Base-by-base conservation (phyloP, 2,797 vertebrate genomes). In the Hippoglossus hippoglossus region DNA sequence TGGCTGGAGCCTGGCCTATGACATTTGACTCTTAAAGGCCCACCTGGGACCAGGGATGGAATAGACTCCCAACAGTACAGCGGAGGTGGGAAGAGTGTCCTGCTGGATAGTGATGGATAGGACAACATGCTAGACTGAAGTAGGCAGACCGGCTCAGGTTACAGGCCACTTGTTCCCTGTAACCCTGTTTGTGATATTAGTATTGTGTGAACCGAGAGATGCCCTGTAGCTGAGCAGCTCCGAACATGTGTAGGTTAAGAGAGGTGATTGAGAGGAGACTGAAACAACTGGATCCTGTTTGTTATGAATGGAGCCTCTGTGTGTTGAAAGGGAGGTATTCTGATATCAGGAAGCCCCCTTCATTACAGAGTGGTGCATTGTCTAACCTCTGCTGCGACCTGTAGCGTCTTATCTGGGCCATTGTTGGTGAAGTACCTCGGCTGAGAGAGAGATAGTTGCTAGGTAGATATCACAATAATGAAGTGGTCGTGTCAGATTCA, bases 1-100 rank as follows among this genome's bases (percentile, higher is more conserved):
- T 89, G 84, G 81, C 78, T 91, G 60, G 50, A 87, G 77, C 80
- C 76, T 50, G 64, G 83, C 80, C 85, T 79, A 86, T 89, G 90
- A 91, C 88, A 91, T 90, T 86, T 88, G 91, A 93, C 87, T 90
- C 91, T 83, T 87, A 87, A 92, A 90, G 81, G 88, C 91, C 89
- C 91, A 90, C 87, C 88, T 93, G 92, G 89, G 90, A 93, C 83
- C 11, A 13, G 4, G 62, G 82, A 89, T 87, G 89, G 87, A 88
- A 88, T 89, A 77, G 83, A 91, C 86, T 87, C 80, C 86, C 79
- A 83, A 67, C 81, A 73, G 80, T 73, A 75, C 24, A 36, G 80
- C 53, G 34, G 83, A 86, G 88, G 87, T 87, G 87, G 81, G 85
- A 83, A 81, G 82, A 80, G 79, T 10, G 61, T 44, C 55, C 41